Conservation (phyloP, 1,140 invertebrate species). For the Macrobrachium rosenbergii region DNA sequence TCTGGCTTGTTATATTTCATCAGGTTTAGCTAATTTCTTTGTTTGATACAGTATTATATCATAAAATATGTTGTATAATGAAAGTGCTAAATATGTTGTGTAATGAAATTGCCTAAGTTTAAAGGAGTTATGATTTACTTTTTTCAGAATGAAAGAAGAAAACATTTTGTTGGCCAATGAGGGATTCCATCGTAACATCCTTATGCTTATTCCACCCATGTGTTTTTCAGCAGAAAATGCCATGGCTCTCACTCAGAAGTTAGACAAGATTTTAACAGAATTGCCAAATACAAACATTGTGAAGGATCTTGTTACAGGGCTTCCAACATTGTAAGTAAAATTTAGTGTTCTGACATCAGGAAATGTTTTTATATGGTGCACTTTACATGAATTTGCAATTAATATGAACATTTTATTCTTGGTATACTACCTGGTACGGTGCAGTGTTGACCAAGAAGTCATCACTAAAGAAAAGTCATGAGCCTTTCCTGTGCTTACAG, state of each 20-base stretch:
- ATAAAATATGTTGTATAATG: too few relatives aligned
- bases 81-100: background rate
- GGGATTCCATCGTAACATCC: constrained; percentile 36
- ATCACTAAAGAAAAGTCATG: too few relatives aligned
- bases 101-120: background rate
- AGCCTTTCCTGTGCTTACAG: too few relatives aligned
- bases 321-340: background rate
- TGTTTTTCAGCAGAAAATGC: constrained; percentile 52
- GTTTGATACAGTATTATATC: too few relatives aligned
- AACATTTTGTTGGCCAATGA: constrained; percentile 49
- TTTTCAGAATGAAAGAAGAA: constrained; percentile 50
- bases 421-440: too few relatives aligned
- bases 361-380: too few relatives aligned
- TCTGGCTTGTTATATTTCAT: background rate
- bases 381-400: too few relatives aligned
- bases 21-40: too few relatives aligned
- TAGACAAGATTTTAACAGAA: constrained; percentile 40
- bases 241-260: background rate
- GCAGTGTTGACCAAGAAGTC: too few relatives aligned
- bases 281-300: background rate
- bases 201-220: constrained; percentile 56
- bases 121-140: background rate
- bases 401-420: too few relatives aligned
- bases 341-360: background rate
- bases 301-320: constrained; percentile 6